These are phyloP conservation scores for Cynocephalus volans DNA, from an alignment of 2,113 vertebrate species.

Conservation along the genomic window DNA sequence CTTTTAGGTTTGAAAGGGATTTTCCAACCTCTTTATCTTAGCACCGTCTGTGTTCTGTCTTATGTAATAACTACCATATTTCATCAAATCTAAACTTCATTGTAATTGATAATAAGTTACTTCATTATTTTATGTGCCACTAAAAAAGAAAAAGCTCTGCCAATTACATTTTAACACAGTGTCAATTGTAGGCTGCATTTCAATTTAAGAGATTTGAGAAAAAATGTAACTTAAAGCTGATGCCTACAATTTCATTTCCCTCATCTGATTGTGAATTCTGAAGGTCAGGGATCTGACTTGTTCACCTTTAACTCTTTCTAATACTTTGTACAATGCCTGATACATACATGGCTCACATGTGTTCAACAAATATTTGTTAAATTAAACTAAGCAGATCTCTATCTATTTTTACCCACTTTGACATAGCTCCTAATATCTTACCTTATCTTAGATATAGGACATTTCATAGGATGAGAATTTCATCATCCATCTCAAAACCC, in stretches of 20 bases:
- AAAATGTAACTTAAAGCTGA: neutral
- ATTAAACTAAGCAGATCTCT: neutral
- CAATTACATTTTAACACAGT: neutral
- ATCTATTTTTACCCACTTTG: neutral
- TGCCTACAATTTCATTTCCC: neutral
- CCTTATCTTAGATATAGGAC: neutral
- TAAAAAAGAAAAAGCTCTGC: neutral
- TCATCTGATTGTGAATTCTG: neutral
- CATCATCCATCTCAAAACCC: neutral
- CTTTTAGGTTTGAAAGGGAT: neutral
- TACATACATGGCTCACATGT: neutral
- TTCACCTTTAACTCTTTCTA: neutral
- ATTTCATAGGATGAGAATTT: conserved; percentile 9
- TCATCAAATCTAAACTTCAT: conserved; percentile 24
- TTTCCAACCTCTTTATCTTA: conserved; percentile 12
- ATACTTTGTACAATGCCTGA: neutral
- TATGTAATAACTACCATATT: neutral
- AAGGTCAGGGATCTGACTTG: neutral
- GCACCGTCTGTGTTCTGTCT: neutral
- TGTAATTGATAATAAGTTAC: neutral
- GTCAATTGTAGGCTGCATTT: neutral
- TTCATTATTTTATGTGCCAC: neutral
- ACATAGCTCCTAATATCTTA: neutral
- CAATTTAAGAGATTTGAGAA: conserved; percentile 43
- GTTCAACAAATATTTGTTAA: neutral